Evolutionary conservation across 1,140 invertebrate species (phyloP).

Genomic region (Platyscapa corneri): DNA sequence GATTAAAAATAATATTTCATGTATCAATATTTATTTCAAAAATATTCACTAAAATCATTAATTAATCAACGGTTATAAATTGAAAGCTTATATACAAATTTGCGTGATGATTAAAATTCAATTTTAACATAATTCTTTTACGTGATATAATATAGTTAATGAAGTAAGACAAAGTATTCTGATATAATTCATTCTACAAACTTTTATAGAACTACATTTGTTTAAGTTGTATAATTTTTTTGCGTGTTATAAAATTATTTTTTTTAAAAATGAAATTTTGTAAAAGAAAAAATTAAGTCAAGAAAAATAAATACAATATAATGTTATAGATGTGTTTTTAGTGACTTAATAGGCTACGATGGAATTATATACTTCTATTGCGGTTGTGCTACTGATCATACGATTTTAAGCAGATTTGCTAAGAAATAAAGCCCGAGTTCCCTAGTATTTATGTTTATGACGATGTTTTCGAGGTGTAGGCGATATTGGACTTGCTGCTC

Average conservation of each 20-base stretch:
- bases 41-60: slow-evolving; percentile 14
- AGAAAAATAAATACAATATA: background rate
- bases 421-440: slow-evolving; percentile 15
- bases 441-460: slow-evolving; percentile 76
- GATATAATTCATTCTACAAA: slow-evolving; percentile 11
- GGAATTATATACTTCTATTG: background rate
- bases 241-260: background rate
- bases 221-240: slow-evolving; percentile 9
- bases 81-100: slow-evolving; percentile 36
- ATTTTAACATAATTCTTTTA: slow-evolving; percentile 6
- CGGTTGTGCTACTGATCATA: background rate
- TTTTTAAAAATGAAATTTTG: background rate
- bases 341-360: background rate
- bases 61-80: slow-evolving; percentile 8
- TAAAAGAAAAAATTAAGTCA: background rate
- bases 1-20: slow-evolving; percentile 25
- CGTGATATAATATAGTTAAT: slow-evolving; percentile 16
- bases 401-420: slow-evolving; percentile 5
- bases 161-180: background rate
- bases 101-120: background rate
- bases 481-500: slow-evolving; percentile 67
- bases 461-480: slow-evolving; percentile 73
- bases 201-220: background rate
- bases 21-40: background rate
- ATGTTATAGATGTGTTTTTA: background rate